phyloP scores from a whole-genome alignment of 2,797 vertebrate genomes.

The Spinibarbus caldwelli region DNA sequence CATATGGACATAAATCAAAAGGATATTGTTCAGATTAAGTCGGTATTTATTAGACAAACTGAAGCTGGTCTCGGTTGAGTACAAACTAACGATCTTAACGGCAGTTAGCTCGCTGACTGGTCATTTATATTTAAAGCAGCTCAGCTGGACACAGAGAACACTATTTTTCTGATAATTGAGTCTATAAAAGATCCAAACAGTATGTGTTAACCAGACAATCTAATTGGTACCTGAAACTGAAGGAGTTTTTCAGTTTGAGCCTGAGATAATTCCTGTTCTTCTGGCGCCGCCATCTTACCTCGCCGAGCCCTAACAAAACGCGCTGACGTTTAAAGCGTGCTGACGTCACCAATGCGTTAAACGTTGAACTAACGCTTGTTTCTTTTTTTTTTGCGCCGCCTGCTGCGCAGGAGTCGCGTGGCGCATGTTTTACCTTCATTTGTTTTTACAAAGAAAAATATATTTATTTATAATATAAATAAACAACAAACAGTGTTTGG shows the following conservation, averaged over 20 bases:
- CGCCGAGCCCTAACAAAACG: constrained; percentile 83
- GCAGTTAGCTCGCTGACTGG: constrained; percentile 31
- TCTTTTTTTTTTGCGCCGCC: constrained; percentile 31
- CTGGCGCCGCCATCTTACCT: constrained; percentile 99
- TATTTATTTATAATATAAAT: background rate
- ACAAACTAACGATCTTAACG: constrained; percentile 32
- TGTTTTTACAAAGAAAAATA: background rate
- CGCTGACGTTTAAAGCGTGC: constrained; percentile 70
- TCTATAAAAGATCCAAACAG: background rate
- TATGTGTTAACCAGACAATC: background rate
- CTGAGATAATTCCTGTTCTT: constrained; percentile 98
- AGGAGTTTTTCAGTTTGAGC: constrained; percentile 99
- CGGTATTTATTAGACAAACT: background rate
- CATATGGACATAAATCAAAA: background rate
- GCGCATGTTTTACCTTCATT: background rate
- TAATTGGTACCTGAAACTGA: constrained; percentile 90
- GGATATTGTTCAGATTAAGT: no score
- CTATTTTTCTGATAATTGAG: background rate
- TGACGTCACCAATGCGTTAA: constrained; percentile 38
- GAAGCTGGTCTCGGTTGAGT: background rate
- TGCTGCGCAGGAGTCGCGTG: constrained; percentile 18
- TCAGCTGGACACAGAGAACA: background rate
- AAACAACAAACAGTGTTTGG: background rate
- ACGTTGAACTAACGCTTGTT: background rate
- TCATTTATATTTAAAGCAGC: background rate